Evolutionary conservation across 2,113 vertebrate genomes (phyloP).

Genomic region (Psittacula cyanocephala): DNA sequence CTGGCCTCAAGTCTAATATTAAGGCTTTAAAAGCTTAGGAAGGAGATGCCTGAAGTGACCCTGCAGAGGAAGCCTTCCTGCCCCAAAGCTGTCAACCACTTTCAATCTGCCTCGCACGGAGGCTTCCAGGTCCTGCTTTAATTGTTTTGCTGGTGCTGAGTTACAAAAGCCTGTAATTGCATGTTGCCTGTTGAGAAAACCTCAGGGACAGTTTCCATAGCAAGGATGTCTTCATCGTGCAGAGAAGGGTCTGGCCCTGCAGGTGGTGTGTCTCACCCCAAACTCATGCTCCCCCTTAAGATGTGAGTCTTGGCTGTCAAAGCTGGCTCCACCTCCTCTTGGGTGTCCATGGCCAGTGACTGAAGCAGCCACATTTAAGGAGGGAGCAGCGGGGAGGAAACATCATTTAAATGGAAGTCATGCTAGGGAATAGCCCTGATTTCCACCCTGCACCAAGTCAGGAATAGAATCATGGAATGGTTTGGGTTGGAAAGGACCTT

Average conservation of each 20-base stretch:
- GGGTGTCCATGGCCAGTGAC: background rate
- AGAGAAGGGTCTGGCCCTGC: background rate
- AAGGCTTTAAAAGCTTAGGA: background rate
- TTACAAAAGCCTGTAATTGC: background rate
- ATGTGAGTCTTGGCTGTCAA: background rate
- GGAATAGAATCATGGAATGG: background rate
- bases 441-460: background rate
- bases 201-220: background rate
- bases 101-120: background rate
- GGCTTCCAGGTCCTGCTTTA: background rate
- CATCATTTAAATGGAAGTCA: background rate
- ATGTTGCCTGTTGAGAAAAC: background rate
- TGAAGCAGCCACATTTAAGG: background rate
- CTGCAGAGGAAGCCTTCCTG: background rate
- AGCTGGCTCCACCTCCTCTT: background rate
- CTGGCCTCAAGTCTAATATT: background rate
- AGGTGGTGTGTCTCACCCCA: background rate
- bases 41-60: background rate
- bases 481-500: background rate
- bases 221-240: background rate
- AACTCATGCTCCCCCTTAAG: background rate
- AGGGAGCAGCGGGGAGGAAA: background rate
- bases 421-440: background rate
- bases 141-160: background rate
- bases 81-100: background rate